Conservation (phyloP, 2,888 invertebrate genomes). For the Pinctada fucata region DNA sequence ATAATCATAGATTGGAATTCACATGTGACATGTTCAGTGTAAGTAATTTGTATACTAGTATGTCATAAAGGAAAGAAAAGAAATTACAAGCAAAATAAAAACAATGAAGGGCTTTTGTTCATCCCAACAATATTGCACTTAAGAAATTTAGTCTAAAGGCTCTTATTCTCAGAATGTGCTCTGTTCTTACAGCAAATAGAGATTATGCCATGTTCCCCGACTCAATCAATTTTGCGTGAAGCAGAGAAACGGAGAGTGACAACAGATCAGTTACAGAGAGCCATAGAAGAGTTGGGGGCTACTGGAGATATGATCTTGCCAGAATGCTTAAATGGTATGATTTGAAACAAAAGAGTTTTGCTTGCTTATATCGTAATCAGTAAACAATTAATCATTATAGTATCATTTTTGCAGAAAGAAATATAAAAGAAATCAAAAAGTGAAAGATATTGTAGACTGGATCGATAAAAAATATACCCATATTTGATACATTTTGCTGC, state of each 20-base stretch:
- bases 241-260: not conserved
- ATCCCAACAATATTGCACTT: not conserved
- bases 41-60: not conserved
- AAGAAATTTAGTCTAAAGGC: not conserved
- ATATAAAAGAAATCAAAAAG: too few species aligned
- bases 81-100: too few species aligned
- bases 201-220: not conserved
- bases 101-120: too few species aligned
- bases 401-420: too few species aligned
- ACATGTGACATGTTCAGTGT: not conserved
- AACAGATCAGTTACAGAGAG: not conserved
- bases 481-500: too few species aligned
- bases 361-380: too few species aligned
- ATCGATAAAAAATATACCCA: too few species aligned
- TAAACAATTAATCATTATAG: too few species aligned
- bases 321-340: not conserved
- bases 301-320: not conserved
- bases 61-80: too few species aligned
- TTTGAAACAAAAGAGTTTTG: too few species aligned
- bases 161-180: too few species aligned
- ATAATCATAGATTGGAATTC: not conserved
- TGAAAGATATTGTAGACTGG: too few species aligned
- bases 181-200: not conserved
- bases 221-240: not conserved
- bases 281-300: constrained; percentile 1